Evolutionary conservation across 2,113 vertebrate genomes (phyloP), one percentile per base, ranked within the genome.

Genomic region (Nesoenas mayeri): DNA sequence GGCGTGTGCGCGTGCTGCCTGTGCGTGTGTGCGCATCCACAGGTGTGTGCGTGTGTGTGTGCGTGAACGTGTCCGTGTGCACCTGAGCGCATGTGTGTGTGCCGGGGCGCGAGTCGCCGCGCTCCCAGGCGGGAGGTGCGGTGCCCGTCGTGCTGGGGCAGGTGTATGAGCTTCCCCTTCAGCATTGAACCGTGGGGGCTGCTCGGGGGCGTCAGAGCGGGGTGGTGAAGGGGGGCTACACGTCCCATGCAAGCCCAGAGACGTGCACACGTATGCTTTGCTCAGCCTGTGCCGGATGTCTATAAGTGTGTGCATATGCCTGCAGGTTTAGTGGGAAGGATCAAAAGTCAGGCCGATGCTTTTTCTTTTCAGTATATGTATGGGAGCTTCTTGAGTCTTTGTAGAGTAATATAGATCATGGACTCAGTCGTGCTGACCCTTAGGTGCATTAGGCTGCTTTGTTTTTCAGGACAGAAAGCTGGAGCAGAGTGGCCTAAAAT

Each of bases 211-310:
- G 0, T 7, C 11, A 1, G 47, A 22, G 48, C 34, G 1, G 21
- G 38, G 44, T 10, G 8, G 44, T 0, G 69, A n/a, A 10, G 32
- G 25, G 9, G 20, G 34, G 38, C 15, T 42, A 67, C 4, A 12
- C n/a, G 15, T 19, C 48, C 48, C 31, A 1, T 2, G 54, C 5
- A 2, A 18, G 38, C 14, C 42, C 4, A 15, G 67, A 20, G 48
- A 5, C 1, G 0, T 2, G 28, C 10, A 26, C 50, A 0, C 0
- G 25, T 4, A 0, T 2, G 28, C 25, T 38, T 5, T 3, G 24
- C 58, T 18, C 54, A 10, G 38, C 34, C 42, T 5, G 0, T 2
- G 10, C 26, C 4, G n/a, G 3, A 0, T 9, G 6, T 15, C 48
- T 28, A 0, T 4, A 2, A 28, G n/a, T 53, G 51, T 26, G 13